Base-by-base conservation (phyloP, 2,113 vertebrate genomes). In the Psephotus haematonotus region DNA sequence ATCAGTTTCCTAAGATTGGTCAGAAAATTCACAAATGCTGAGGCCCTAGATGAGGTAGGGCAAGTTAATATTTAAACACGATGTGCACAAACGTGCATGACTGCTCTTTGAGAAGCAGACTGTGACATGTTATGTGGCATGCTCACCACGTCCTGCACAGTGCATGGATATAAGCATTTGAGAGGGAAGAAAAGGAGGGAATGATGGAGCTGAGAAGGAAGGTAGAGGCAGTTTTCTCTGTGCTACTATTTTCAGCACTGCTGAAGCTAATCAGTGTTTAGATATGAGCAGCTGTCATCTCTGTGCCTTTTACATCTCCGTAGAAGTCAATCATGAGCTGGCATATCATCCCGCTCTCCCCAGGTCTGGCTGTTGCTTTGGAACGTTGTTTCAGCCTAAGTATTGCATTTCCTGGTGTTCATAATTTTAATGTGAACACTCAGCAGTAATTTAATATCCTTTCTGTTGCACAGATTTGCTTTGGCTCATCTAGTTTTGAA, bases 391-490 rank as follows among this genome's bases (percentile, higher is more conserved):
- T 94, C 52, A 95, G 46, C 57, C 49, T n/a, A 33, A 91, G 35
- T 31, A 49, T 24, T 76, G 33, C 33, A 25, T 67, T 80, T 50
- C 27, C 41, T 41, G 12, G 14, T 74, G 57, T 53, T 55, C 28
- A 18, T 70, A 19, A 57, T 76, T 87, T 80, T 82, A 90, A 82
- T 85, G 70, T 1, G 4, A 91, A 44, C 2, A 3, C 67, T 74
- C 71, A 91, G 64, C 44, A 86, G 79, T 74, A 74, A 79, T 91
- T 52, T 87, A 39, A 69, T 79, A 76, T 65, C 37, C 70, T 82
- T 93, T 93, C 59, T 90, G 44, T 44, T 90, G 75, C 77, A 33
- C 53, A 67, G 63, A 84, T 95, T 86, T 90, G 13, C 49, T 86
- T 85, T 95, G 59, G 50, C 60, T 95, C 65, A 78, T 82, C 53